These are phyloP conservation scores for Hipposideros larvatus DNA, from an alignment of 2,797 vertebrate species.

Conservation along the genomic window DNA sequence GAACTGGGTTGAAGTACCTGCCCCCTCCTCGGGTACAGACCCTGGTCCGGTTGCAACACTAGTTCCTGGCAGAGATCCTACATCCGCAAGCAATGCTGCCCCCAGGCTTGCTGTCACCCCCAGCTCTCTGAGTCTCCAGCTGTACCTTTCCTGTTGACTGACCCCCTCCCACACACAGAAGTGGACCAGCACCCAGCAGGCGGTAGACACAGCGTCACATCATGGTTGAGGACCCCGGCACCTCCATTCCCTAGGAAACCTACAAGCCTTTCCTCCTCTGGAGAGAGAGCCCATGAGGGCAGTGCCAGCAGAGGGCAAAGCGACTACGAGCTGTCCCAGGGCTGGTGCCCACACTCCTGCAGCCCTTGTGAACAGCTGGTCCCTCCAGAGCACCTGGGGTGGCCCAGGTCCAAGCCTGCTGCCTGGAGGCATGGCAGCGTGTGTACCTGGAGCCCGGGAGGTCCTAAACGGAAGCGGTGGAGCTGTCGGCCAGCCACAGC, in stretches of 20 bases:
- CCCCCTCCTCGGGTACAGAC: background rate
- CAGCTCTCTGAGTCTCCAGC: background rate
- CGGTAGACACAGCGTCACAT: conserved; percentile 95
- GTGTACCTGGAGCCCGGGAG: no score
- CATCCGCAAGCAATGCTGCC: background rate
- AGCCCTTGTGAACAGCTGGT: background rate
- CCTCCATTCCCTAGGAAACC: conserved; percentile 93
- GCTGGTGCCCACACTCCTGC: background rate
- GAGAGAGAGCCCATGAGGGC: conserved; percentile 3
- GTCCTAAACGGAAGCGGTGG: no score
- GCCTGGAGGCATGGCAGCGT: no score
- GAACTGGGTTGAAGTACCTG: no score
- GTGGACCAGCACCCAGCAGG: conserved; percentile 96
- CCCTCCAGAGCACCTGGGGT: no score
- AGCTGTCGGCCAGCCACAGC: no score
- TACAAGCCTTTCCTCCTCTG: conserved; percentile 92
- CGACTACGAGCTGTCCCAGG: background rate
- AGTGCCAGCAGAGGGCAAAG: background rate
- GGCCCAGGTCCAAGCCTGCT: no score
- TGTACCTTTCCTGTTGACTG: conserved; percentile 96
- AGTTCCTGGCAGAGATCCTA: background rate
- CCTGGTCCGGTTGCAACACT: background rate
- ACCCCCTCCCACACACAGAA: conserved; percentile 99
- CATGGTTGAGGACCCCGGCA: conserved; percentile 94
- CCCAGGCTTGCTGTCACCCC: background rate